A percentile compares a stretch with the other conserved stretches of the same genome.
Conservation (phyloP, 1,140 invertebrate genomes). For the Anastrepha obliqua region DNA sequence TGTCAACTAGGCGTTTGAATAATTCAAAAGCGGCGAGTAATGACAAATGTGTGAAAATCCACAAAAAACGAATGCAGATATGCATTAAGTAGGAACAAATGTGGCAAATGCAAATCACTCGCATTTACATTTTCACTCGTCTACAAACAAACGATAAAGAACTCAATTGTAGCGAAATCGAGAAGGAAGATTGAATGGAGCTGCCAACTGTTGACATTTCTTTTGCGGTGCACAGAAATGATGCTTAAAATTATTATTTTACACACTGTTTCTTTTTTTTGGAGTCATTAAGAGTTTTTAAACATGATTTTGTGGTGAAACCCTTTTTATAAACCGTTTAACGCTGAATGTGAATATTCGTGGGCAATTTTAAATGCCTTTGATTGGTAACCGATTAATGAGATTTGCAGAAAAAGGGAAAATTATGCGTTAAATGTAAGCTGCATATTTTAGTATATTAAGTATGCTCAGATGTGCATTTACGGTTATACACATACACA, state of each 20-base stretch:
- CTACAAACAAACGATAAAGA: not conserved
- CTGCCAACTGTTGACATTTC: not conserved
- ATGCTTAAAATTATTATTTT: not conserved
- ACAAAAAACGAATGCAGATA: slow-evolving; percentile 39
- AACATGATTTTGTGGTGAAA: too few species aligned
- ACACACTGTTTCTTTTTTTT: too few species aligned
- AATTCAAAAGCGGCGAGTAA: slow-evolving; percentile 17
- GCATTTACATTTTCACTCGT: slow-evolving; percentile 2
- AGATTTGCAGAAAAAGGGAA: not conserved
- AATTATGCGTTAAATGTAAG: not conserved
- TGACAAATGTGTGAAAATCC: slow-evolving; percentile 15
- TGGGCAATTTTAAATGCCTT: not conserved
- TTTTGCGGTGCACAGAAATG: not conserved
- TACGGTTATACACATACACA: too few species aligned
- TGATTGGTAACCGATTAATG: not conserved
- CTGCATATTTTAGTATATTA: not conserved
- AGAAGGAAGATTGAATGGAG: not conserved
- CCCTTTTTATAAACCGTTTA: too few species aligned
- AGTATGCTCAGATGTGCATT: not conserved
- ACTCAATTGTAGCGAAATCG: not conserved
- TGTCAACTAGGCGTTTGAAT: not conserved
- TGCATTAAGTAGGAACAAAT: slow-evolving; percentile 21
- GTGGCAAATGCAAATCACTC: not conserved
- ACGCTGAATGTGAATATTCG: too few species aligned
- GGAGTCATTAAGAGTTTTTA: too few species aligned